These are phyloP conservation scores for Charadrius vociferus DNA, from an alignment of 2,113 vertebrate genomes.

Conservation along the genomic window DNA sequence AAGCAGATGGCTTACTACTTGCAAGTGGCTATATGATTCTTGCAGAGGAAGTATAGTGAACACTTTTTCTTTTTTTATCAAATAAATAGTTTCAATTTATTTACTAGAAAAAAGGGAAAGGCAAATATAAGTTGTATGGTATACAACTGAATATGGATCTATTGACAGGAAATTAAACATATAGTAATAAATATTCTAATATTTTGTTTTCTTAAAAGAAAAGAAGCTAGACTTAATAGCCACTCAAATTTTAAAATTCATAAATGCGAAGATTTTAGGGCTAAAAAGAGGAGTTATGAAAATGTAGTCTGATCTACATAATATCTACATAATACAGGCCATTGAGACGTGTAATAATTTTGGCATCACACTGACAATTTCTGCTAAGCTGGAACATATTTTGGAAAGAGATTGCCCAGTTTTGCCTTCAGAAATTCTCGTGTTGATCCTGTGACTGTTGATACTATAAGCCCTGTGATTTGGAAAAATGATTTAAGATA, in stretches of 20 bases:
- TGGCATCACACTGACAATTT: not conserved
- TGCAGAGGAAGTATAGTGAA: not conserved
- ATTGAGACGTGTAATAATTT: not conserved
- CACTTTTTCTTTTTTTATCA: not conserved
- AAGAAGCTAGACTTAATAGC: not conserved
- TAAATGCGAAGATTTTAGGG: not conserved
- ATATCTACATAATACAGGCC: not conserved
- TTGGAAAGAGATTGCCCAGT: not conserved
- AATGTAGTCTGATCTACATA: not conserved
- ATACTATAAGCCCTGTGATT: not conserved
- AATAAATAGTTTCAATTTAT: not conserved
- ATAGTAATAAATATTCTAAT: not conserved
- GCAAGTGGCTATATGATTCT: not conserved
- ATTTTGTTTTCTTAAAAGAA: not conserved
- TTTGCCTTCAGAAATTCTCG: not conserved
- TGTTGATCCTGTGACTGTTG: not conserved
- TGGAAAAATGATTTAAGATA: not conserved
- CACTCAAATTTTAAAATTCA: not conserved
- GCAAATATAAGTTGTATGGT: not conserved
- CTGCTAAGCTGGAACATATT: not conserved
- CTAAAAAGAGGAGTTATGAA: not conserved
- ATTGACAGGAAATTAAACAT: not conserved
- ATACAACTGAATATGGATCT: not conserved
- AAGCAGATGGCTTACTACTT: conserved; percentile 39
- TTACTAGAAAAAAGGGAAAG: not conserved